A percentile compares a stretch with the other conserved stretches of the same genome.
Conservation (phyloP, 2,797 vertebrate species). For the Lemur catta region DNA sequence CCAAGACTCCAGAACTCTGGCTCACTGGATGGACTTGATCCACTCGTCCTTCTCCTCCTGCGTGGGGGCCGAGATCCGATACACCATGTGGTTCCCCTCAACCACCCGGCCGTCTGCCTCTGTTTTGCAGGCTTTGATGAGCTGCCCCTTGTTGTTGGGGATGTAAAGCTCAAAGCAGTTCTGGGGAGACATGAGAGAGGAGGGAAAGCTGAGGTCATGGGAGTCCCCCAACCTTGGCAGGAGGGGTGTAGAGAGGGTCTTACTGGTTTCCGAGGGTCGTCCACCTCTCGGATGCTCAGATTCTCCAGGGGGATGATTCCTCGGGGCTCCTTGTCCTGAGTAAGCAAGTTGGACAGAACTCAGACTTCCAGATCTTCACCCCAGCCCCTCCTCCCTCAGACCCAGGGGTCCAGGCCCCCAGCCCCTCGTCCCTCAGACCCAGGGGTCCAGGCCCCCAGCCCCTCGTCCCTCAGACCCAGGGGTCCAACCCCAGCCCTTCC, state of each 20-base stretch:
- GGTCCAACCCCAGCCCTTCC: background rate
- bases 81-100: constrained; percentile 93
- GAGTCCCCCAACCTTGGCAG: fast-evolving
- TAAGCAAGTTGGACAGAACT: background rate
- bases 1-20: background rate
- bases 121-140: constrained; percentile 92
- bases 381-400: background rate
- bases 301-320: constrained; percentile 97
- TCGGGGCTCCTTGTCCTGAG: constrained; percentile 95
- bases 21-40: constrained; percentile 96
- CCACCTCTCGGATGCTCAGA: constrained; percentile 96
- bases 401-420: fast-evolving
- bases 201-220: fast-evolving
- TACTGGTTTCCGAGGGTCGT: constrained; percentile 95
- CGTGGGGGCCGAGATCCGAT: constrained; percentile 94
- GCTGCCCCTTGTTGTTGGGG: constrained; percentile 96
- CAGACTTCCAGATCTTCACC: too few species aligned
- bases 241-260: constrained; percentile 6
- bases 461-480: too few species aligned
- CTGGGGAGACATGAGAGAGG: constrained; percentile 73
- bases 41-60: constrained; percentile 96
- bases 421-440: background rate
- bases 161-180: constrained; percentile 97
- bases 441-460: fast-evolving
- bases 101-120: constrained; percentile 94